Evolutionary conservation across 2,888 invertebrate genomes (phyloP).

Genomic region (Osedax fenrisi): DNA sequence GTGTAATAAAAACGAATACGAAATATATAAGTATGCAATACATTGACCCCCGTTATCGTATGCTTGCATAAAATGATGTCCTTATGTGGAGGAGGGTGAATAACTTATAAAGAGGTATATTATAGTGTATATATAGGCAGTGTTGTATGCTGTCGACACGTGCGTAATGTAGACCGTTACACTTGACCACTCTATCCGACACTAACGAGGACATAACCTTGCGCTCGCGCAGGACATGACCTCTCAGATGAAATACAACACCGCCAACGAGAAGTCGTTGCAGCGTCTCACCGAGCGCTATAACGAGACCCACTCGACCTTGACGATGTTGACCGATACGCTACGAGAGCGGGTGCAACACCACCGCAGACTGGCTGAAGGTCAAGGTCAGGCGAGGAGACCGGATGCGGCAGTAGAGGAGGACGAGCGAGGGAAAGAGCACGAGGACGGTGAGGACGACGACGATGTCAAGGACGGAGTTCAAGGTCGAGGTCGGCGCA

Average conservation of each 20-base stretch:
- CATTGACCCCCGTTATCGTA: too few relatives aligned
- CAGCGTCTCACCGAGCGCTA: slow-evolving; percentile 13
- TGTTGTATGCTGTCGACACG: too few relatives aligned
- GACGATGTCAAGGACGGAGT: not conserved
- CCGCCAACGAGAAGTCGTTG: slow-evolving; percentile 12
- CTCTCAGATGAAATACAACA: slow-evolving; percentile 8
- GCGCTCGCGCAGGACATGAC: slow-evolving; percentile 5
- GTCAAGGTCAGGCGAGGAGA: not conserved
- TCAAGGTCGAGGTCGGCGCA: not conserved
- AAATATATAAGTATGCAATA: too few relatives aligned
- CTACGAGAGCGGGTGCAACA: not conserved
- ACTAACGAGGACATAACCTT: too few relatives aligned
- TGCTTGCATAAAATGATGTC: too few relatives aligned
- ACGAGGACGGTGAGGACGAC: not conserved
- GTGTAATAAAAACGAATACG: too few relatives aligned
- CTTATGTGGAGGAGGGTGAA: too few relatives aligned
- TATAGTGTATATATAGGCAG: too few relatives aligned
- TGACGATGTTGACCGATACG: not conserved
- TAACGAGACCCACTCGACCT: not conserved
- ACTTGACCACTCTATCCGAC: too few relatives aligned
- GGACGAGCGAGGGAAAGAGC: not conserved
- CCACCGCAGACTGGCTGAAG: not conserved
- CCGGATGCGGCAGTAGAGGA: not conserved
- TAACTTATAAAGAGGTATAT: too few relatives aligned
- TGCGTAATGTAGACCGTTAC: too few relatives aligned